Evolutionary conservation across 2,797 vertebrate species (phyloP), one percentile per base, ranked within the genome.

Genomic region (Hoplostethus atlanticus): DNA sequence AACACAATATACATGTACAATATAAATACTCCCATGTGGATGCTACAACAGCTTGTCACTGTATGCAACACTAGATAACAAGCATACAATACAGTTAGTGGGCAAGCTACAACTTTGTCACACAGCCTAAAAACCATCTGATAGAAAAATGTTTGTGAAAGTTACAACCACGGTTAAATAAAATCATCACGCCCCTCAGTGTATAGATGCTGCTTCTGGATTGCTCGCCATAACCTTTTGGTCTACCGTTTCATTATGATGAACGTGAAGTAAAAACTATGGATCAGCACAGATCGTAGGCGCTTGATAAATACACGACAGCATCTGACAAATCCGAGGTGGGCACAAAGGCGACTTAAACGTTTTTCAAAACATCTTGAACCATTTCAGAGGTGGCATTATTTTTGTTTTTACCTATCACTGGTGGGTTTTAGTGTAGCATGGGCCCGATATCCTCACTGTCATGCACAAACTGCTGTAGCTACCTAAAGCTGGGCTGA

Each of bases 391-490:
- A 74, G 68, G 68, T 76, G 74, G 13, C 70, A 67, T 61, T 5
- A 8, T 59, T 47, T 79, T 83, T 76, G 64, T 52, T 65, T 6
- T 6, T 59, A 54, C 38, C 68, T 69, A 60, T 28, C 17, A 63
- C 63, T 64, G 59, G 83, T 80, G 77, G 68, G 46, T 60, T 54
- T 51, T 30, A 72, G 81, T 74, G 72, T 47, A 48, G 47, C 42
- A 54, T 46, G 50, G 59, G 57, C 54, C 53, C 63, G 54, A 55
- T 93, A 90, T 94, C 92, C 95, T 94, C 85, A 87, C 88, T 92
- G 85, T 94, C 96, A 98, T 97, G 96, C 97, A 97, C 94, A 95
- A 95, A 95, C 91, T 94, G 93, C 93, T 90, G 90, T 93, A 81
- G 28, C 28, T 28, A 28, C 28, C 67, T 71, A 57, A 75, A 77